phyloP scores from a whole-genome alignment of 2,888 invertebrate species.

The Sympetrum striolatum region DNA sequence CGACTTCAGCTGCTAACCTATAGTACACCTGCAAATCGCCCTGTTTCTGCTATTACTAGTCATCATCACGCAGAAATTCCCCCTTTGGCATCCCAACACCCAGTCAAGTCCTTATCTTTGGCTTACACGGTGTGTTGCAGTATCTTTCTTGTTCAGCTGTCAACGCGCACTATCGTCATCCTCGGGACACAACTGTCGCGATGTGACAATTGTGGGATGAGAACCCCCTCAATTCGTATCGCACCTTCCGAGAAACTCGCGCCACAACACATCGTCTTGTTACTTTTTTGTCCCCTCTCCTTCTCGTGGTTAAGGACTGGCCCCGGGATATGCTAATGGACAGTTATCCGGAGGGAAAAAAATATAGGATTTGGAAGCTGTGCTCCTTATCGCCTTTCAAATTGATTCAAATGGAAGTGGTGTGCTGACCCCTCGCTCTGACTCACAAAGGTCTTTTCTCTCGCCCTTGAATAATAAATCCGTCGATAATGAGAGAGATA shows the following conservation, averaged over 20 bases:
- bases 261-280: neutral
- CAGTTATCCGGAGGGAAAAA: neutral
- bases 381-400: constrained; percentile 8
- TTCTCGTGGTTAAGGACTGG: constrained; percentile 2
- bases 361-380: neutral
- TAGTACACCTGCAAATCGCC: too few species aligned
- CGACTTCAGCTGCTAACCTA: too few species aligned
- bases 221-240: neutral
- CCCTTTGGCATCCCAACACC: too few species aligned
- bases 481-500: constrained; percentile 24
- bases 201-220: neutral
- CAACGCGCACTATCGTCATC: too few species aligned
- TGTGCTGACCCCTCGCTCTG: neutral
- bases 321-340: constrained; percentile 24
- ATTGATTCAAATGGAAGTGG: constrained; percentile 31
- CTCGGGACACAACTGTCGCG: too few species aligned
- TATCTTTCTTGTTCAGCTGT: too few species aligned
- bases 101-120: too few species aligned
- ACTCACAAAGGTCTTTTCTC: constrained; percentile 1
- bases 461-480: constrained; percentile 35
- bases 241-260: neutral
- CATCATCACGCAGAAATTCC: too few species aligned
- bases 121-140: too few species aligned
- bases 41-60: too few species aligned
- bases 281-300: neutral